Base-by-base conservation (phyloP, 2,888 invertebrate genomes). In the Pteria penguin region DNA sequence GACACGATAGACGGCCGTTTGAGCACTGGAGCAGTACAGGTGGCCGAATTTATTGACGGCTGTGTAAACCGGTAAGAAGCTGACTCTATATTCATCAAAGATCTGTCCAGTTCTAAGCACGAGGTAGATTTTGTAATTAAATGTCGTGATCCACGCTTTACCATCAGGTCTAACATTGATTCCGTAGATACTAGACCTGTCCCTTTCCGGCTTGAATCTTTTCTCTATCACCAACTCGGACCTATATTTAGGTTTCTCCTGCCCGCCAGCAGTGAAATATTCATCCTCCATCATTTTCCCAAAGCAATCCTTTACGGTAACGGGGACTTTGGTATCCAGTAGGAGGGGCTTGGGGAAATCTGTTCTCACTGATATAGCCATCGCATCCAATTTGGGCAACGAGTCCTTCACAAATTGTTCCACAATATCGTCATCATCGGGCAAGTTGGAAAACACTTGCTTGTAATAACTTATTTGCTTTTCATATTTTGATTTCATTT, bases 111-210 rank as follows among this genome's bases (percentile, higher is more conserved):
- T 33, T 54, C 72, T 58, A 22, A 73, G 36, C 11, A 73, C 66
- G 5, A 73, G 29, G 31, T 57, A 60, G 24, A 73, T 60, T 11
- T 58, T 45, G 57, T 73, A 32, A 52, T 73, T 73, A 2, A 60
- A 24, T 1, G 72, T 73, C 4, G 72, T 73, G 2, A 73, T 45
- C 72, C 72, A 73, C 5, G 72, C 72, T 18, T 73, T 73, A 11
- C 72, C 72, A 22, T 73, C 72, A 14, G 72, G 66, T 60, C 72
- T 27, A 24, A 67, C n/a, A 8, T 58, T 54, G 18, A 73, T 73
- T 5, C 72, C 60, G 14, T 65, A 73, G 22, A 73, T 61, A 31
- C 72, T 67, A 4, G 72, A 73, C 0, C 52, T 55, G 8, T 45
- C 65, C 4, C 57, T 65, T 31, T 73, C 72, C 1, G 72, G 72